Conservation (phyloP, 1,140 invertebrate genomes). For the Calephelis virginiensis region DNA sequence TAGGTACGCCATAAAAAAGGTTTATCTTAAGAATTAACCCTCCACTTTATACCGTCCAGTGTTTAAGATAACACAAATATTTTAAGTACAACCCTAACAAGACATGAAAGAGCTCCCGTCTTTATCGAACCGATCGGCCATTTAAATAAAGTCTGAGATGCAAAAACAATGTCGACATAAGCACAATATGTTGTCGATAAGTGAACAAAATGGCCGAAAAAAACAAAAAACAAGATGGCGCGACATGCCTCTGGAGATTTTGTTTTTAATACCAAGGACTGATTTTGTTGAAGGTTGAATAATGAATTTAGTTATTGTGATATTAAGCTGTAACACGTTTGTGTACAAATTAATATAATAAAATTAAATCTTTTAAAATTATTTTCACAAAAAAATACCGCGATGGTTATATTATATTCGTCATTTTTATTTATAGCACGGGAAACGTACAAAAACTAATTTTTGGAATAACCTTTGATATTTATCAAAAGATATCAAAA, state of each 20-base stretch:
- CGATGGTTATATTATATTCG: no score
- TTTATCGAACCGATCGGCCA: constrained; percentile 7
- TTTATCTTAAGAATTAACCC: constrained; percentile 4
- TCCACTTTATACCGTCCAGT: background rate
- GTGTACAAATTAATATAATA: no score
- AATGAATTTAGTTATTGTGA: background rate
- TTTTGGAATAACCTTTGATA: no score
- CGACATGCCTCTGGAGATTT: constrained; percentile 3
- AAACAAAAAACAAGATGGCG: constrained; percentile 7
- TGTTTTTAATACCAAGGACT: constrained; percentile 3
- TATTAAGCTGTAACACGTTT: background rate
- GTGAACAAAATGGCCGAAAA: constrained; percentile 15
- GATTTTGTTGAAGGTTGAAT: no score
- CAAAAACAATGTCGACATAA: constrained; percentile 15
- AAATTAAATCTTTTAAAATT: no score
- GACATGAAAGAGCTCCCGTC: constrained; percentile 17
- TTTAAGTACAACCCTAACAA: constrained; percentile 12
- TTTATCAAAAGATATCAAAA: no score
- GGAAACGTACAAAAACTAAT: no score
- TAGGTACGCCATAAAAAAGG: background rate
- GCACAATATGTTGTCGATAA: constrained; percentile 17
- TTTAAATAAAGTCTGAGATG: background rate
- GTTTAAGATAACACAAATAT: constrained; percentile 13
- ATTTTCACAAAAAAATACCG: no score
- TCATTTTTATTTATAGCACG: no score